These are phyloP conservation scores for Palythoa grandis DNA, from an alignment of 92 coral and sea anemone species.

Conservation along the genomic window DNA sequence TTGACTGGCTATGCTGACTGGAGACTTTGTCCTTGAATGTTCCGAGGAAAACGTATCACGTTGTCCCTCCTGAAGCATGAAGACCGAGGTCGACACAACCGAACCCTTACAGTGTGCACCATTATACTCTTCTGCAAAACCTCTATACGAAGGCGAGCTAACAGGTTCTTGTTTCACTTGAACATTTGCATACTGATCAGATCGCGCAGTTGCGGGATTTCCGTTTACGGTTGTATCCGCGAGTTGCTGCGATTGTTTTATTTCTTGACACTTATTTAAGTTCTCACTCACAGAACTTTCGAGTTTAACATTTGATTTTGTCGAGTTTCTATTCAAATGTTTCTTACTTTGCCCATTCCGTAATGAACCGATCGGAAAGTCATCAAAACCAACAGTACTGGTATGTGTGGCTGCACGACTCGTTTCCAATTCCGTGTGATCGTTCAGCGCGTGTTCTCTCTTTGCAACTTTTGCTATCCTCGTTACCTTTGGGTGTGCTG, in stretches of 20 bases:
- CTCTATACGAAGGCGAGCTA: neutral
- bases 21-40: neutral
- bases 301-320: neutral
- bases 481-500: slow-evolving; percentile 1
- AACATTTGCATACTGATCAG: neutral
- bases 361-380: neutral
- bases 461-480: slow-evolving; percentile 22
- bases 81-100: neutral
- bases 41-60: neutral
- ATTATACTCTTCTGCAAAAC: neutral
- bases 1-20: neutral
- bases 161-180: neutral
- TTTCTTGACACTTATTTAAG: neutral
- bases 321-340: neutral
- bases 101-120: neutral
- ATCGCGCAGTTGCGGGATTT: neutral
- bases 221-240: neutral
- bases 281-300: neutral
- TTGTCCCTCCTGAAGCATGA: neutral
- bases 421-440: neutral
- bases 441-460: neutral
- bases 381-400: neutral
- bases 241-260: neutral
- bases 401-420: slow-evolving; percentile 9
- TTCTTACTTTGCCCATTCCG: neutral